Base-by-base conservation (phyloP, 2,888 invertebrate species). In the Drosophila neotestacea region DNA sequence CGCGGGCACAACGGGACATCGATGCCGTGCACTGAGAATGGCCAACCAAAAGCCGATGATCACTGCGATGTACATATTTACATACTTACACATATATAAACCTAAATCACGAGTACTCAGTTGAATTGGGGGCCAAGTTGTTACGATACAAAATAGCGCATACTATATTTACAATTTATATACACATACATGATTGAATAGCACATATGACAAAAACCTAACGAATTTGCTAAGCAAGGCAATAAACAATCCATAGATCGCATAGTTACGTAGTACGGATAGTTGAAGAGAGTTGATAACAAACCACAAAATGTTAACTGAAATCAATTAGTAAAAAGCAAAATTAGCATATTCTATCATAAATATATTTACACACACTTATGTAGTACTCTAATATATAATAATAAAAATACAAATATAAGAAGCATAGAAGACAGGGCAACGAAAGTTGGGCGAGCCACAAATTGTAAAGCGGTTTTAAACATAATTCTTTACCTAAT, bases 1-100 rank as follows among this genome's bases (percentile, higher is more conserved):
- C 98, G 41, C 95, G 97, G 86, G 98, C 98, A 61, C 98, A 99
- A 93, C 95, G 98, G 80, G 98, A 98, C 92, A 98, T 98, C 91
- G 98, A 98, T 92, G 95, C 95, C 77, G 95, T 95, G 81, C 95
- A 94, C 92, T 95, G 92, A 93, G 92, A 92, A 16, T 11, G 38
- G 16, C 0, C 11, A 36, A 9, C 0, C 13, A 32, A 36, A 13
- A 48, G 36, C 32, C 55, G 42, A 30, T 54, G 36, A 30, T 50
- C 46, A 47, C 52, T 64, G 60, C 69, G 62, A 75, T 86, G 76
- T 76, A 80, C 64, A 51, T 28, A 58, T 16, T 39, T 16, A 38
- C 30, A 66, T 48, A 75, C 51, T 51, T 59, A 64, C 55, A 64
- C 10, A 39, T 36, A 69, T 34, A 75, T 52, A 70, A 27, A 74